These are phyloP conservation scores for Cantharis flavilabris DNA, from an alignment of 2,888 invertebrate genomes.

Conservation along the genomic window DNA sequence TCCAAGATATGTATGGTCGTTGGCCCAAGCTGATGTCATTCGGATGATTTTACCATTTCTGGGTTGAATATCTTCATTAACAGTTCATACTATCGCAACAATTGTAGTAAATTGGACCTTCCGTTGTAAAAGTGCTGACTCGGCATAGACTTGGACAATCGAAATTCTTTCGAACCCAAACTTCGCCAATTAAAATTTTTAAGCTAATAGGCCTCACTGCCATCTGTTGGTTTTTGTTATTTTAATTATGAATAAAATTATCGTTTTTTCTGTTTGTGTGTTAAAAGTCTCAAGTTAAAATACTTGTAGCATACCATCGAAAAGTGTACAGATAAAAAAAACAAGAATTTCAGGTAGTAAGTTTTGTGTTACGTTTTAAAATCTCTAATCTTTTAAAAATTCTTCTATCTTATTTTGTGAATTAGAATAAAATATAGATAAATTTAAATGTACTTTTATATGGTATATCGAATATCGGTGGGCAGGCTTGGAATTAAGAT, in stretches of 20 bases:
- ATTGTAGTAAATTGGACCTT: not conserved
- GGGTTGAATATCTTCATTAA: constrained; percentile 16
- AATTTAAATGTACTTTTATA: constrained; percentile 50
- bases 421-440: constrained; percentile 48
- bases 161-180: not conserved
- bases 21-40: not conserved
- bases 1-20: not conserved
- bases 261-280: constrained; percentile 32
- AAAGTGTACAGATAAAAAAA: constrained; percentile 1
- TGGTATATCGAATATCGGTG: constrained; percentile 52
- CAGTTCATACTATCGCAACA: not conserved
- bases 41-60: not conserved
- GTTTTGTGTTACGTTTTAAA: constrained; percentile 2
- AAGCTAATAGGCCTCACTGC: not conserved
- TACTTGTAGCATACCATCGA: constrained; percentile 28
- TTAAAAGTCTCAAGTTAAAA: constrained; percentile 31
- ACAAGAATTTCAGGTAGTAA: constrained; percentile 3
- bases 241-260: constrained; percentile 24
- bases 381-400: constrained; percentile 13
- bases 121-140: not conserved
- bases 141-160: not conserved
- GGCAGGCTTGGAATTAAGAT: constrained; percentile 52
- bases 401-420: constrained; percentile 20
- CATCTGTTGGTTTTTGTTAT: constrained; percentile 17
- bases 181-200: not conserved